These are phyloP conservation scores for Ariolimax columbianus DNA, from an alignment of 2,888 invertebrate species.

Conservation along the genomic window DNA sequence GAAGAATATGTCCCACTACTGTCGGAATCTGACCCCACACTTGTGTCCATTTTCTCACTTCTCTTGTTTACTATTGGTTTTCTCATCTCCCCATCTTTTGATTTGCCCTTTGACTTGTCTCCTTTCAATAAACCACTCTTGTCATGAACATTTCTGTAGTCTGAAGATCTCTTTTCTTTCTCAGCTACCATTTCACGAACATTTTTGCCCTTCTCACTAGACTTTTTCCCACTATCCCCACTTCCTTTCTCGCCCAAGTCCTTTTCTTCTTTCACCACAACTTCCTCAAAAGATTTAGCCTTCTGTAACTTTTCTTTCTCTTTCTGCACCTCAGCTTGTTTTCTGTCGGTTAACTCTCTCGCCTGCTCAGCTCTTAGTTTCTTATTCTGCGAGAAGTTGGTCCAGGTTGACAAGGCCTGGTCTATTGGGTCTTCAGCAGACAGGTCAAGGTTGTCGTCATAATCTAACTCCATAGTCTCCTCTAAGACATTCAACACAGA, in stretches of 20 bases:
- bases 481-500: constrained; percentile 30
- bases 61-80: constrained; percentile 32
- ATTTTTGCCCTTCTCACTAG: not conserved
- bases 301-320: not conserved
- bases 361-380: constrained; percentile 30
- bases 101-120: constrained; percentile 44
- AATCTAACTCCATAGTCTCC: constrained; percentile 55
- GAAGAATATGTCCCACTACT: constrained; percentile 37
- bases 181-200: not conserved
- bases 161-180: too few species aligned
- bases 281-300: constrained; percentile 13
- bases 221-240: not conserved
- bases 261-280: constrained; percentile 31
- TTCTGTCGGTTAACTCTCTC: not conserved
- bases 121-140: not conserved
- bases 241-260: constrained; percentile 19
- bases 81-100: constrained; percentile 7
- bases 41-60: constrained; percentile 47
- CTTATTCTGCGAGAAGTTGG: constrained; percentile 38
- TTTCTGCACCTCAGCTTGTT: not conserved
- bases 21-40: constrained; percentile 34
- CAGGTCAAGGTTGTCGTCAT: constrained; percentile 64
- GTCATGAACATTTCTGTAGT: not conserved
- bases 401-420: constrained; percentile 41
- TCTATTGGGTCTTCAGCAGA: constrained; percentile 57